Conservation (phyloP, 2,888 invertebrate genomes). For the Pteria penguin region DNA sequence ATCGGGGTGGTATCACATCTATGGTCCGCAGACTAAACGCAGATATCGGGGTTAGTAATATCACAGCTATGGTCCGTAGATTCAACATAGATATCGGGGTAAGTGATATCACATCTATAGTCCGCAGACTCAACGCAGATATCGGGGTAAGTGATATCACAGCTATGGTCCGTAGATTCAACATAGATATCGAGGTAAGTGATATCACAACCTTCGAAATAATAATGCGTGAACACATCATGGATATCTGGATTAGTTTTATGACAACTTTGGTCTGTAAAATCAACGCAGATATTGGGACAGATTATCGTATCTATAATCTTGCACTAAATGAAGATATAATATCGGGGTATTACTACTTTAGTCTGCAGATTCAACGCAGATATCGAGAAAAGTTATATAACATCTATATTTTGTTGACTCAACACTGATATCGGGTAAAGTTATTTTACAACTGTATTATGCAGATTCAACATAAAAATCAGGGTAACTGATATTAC, state of each 20-base stretch:
- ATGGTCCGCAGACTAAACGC: conserved; percentile 74
- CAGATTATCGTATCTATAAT: too few relatives aligned
- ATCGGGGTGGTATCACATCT: conserved; percentile 77
- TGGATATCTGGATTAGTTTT: conserved; percentile 75
- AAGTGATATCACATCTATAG: conserved; percentile 75
- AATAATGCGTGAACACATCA: conserved; percentile 73
- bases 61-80: conserved; percentile 75
- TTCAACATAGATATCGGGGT: conserved; percentile 77
- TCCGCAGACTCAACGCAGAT: conserved; percentile 74
- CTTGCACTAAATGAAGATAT: too few relatives aligned
- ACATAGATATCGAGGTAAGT: conserved; percentile 75
- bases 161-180: conserved; percentile 74
- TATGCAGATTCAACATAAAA: conserved; percentile 74
- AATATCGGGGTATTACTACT: conserved; percentile 75
- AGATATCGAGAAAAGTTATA: conserved; percentile 76
- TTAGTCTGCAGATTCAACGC: conserved; percentile 74
- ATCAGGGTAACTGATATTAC: conserved; percentile 76
- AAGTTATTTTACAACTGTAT: conserved; percentile 75
- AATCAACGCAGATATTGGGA: conserved; percentile 76
- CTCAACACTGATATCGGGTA: conserved; percentile 77
- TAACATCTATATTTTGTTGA: conserved; percentile 75
- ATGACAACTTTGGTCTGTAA: conserved; percentile 77
- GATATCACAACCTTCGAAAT: conserved; percentile 76
- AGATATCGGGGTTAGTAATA: conserved; percentile 76
- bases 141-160: conserved; percentile 72